Evolutionary conservation across 2,888 invertebrate species (phyloP), one percentile per base, ranked within the genome.

Genomic region (Luperina testacea): DNA sequence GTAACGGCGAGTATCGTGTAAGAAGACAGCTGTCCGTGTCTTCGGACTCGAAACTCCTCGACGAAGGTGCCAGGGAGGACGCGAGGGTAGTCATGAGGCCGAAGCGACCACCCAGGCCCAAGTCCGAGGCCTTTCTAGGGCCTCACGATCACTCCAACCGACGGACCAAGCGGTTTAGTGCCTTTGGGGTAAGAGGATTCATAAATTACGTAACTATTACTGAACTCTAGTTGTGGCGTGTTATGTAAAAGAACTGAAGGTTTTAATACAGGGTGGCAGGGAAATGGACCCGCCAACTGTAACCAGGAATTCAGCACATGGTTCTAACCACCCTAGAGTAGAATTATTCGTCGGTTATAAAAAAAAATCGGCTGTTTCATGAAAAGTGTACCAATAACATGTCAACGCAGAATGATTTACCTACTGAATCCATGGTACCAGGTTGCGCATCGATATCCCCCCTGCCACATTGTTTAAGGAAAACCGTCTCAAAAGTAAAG

Each of bases 111-210:
- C 99, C 99, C 88, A 97, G 99, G 97, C 99, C 99, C 92, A 99
- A 99, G 96, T 99, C 99, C 38, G 99, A 99, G 97, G 99, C 99
- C 87, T 98, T 98, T 96, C 98, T 99, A 91, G 98, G 98, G 90
- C 97, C 96, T 15, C 97, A 96, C 97, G 97, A 97, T 93, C 98
- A 98, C 95, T 97, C 98, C 90, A 98, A 98, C 96, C 97, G 99
- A 96, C 97, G 98, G 95, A 98, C 98, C 93, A 99, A 99, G 97
- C 98, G 99, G 95, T 99, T 98, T 97, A 99, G 99, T 95, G 99
- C 99, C 95, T 99, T 99, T 97, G 99, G 99, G 97, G 99, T 99
- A 95, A 97, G 98, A 97, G 77, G 15, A 53, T 27, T 64, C 0
- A 57, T 72, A 24, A 64, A 80, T 61, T 53, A 63, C 24, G 0